Conservation (phyloP, 2,113 vertebrate species). For the Stigmatopora nigra region DNA sequence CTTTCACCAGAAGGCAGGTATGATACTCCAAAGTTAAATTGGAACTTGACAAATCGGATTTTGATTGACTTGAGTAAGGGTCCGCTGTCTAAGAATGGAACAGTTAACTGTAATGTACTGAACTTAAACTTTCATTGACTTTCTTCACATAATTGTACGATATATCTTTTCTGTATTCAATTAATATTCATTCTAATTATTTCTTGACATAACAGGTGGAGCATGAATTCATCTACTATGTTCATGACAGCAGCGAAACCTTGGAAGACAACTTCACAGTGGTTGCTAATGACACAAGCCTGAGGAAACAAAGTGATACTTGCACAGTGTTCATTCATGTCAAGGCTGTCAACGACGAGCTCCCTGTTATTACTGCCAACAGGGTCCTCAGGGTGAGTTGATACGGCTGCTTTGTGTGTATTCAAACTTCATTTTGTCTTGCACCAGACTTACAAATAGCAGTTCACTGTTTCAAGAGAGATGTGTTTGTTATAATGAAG, state of each 20-base stretch:
- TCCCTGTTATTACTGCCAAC: slow-evolving; percentile 78
- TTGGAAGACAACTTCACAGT: slow-evolving; percentile 77
- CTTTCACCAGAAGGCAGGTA: slow-evolving; percentile 85
- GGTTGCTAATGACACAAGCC: slow-evolving; percentile 72
- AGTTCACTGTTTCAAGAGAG: slow-evolving; percentile 37
- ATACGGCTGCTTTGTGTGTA: slow-evolving; percentile 32
- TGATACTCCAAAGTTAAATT: slow-evolving; percentile 6
- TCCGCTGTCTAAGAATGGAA: too few relatives aligned
- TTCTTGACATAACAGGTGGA: slow-evolving; percentile 73
- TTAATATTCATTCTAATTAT: neutral
- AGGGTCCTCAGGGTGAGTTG: slow-evolving; percentile 80
- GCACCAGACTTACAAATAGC: slow-evolving; percentile 22
- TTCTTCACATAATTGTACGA: too few relatives aligned
- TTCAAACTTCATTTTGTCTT: slow-evolving; percentile 49
- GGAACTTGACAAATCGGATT: too few relatives aligned
- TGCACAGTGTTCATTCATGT: slow-evolving; percentile 73
- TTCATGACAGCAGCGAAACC: slow-evolving; percentile 80
- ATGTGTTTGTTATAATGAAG: slow-evolving; percentile 54
- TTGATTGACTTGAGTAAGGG: too few relatives aligned
- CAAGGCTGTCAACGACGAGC: slow-evolving; percentile 79
- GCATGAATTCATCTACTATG: slow-evolving; percentile 79
- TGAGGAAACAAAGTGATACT: slow-evolving; percentile 78
- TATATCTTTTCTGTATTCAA: neutral
- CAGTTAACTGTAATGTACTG: too few relatives aligned
- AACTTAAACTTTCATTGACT: too few relatives aligned